Conservation (phyloP, 2,113 vertebrate genomes). For the Alouatta palliata region DNA sequence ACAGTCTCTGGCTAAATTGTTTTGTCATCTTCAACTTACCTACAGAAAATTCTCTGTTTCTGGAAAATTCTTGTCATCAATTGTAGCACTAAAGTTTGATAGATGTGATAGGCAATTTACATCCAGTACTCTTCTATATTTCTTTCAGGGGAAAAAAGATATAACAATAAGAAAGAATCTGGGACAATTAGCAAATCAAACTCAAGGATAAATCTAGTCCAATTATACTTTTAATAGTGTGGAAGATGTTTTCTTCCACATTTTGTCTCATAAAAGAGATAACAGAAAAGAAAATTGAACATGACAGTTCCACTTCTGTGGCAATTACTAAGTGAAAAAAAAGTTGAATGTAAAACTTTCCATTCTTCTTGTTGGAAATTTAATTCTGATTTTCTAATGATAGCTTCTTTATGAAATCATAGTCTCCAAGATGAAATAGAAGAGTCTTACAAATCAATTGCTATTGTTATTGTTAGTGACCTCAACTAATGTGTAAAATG, state of each 20-base stretch:
- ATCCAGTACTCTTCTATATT: neutral
- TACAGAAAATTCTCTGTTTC: neutral
- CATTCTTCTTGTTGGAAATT: conserved; percentile 26
- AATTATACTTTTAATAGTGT: conserved; percentile 52
- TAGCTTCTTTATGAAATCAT: neutral
- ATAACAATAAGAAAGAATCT: neutral
- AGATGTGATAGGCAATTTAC: conserved; percentile 39
- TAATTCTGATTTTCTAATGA: neutral
- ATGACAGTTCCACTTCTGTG: conserved; percentile 38
- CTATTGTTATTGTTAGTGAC: neutral
- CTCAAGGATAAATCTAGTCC: conserved; percentile 14
- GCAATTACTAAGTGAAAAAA: conserved; percentile 56
- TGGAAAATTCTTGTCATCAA: conserved; percentile 18
- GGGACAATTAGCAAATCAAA: conserved; percentile 57
- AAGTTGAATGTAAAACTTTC: neutral
- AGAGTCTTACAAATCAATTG: neutral
- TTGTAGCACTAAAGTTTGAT: neutral
- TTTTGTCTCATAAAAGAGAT: conserved; percentile 37
- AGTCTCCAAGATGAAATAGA: neutral
- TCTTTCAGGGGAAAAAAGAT: neutral
- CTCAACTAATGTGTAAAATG: neutral
- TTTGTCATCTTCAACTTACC: neutral
- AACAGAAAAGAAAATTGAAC: conserved; percentile 60
- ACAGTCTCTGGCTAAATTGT: neutral
- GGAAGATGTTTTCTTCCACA: neutral